Percentiles rank a stretch among this genome's conserved stretches.
These are phyloP conservation scores for Eupithecia centaureata DNA, from an alignment of 2,888 invertebrate species.

Conservation along the genomic window DNA sequence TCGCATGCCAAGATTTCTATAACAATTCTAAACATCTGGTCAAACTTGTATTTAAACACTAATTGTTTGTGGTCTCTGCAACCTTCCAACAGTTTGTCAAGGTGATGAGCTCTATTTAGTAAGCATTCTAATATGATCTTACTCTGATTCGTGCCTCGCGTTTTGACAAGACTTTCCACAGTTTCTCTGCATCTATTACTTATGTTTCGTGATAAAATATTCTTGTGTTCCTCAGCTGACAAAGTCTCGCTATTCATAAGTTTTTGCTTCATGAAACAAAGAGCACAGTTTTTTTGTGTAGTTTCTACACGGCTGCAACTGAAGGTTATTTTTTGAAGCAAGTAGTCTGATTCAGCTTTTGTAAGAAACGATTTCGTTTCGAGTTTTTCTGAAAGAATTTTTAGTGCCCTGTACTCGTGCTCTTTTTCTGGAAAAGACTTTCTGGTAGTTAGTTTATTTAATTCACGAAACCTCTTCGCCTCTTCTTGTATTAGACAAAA, in stretches of 20 bases:
- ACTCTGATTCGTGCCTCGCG: conserved; percentile 4
- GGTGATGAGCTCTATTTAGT: conserved; percentile 17
- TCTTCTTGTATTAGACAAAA: not conserved
- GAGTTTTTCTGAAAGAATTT: conserved; percentile 10
- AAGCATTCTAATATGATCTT: conserved; percentile 19
- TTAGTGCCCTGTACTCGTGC: conserved; percentile 3
- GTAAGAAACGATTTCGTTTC: conserved; percentile 14
- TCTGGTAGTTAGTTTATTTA: not conserved
- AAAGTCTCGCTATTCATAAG: conserved; percentile 9
- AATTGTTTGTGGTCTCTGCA: conserved; percentile 16
- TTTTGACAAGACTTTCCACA: conserved; percentile 15
- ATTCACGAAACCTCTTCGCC: not conserved
- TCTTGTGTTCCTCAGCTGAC: not conserved
- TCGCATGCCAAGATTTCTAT: conserved; percentile 21
- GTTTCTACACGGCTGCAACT: conserved; percentile 1
- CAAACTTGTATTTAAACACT: conserved; percentile 18
- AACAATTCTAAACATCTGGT: conserved; percentile 12
- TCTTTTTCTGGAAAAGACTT: not conserved
- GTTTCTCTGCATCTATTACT: conserved; percentile 9
- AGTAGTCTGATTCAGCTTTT: conserved; percentile 11
- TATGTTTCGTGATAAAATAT: conserved; percentile 13
- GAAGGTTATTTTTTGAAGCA: conserved; percentile 16
- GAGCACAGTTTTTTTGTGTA: not conserved
- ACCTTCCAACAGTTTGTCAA: conserved; percentile 7
- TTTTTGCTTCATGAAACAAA: conserved; percentile 9